Evolutionary conservation across 1,140 invertebrate genomes (phyloP).

Genomic region (Ephestia elutella): DNA sequence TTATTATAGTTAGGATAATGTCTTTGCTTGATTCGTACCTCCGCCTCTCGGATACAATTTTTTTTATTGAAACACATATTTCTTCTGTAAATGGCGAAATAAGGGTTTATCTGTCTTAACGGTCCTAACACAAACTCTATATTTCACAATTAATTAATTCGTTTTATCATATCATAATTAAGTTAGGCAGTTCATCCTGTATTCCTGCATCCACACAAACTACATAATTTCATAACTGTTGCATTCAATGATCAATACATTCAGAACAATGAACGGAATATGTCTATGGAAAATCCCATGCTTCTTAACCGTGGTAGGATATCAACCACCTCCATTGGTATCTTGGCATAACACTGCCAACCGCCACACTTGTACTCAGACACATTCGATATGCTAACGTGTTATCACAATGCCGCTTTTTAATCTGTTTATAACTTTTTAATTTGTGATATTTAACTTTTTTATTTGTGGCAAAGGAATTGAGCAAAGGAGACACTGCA

Average conservation of each 20-base stretch:
- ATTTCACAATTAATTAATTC: no score
- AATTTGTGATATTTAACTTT: not conserved
- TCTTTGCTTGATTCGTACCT: no score
- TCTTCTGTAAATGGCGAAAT: no score
- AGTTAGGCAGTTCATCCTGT: not conserved
- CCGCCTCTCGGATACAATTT: no score
- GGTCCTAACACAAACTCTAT: no score
- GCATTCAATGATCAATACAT: not conserved
- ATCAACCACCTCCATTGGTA: not conserved
- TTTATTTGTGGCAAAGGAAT: not conserved
- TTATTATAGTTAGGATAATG: no score
- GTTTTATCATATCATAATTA: no score
- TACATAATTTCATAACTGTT: not conserved
- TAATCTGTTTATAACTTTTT: not conserved
- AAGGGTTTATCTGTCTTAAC: no score
- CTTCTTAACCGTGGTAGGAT: not conserved
- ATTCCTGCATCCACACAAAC: not conserved
- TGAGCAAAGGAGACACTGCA: not conserved
- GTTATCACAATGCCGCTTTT: not conserved
- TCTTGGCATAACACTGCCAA: not conserved
- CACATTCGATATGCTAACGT: not conserved
- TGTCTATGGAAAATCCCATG: not conserved
- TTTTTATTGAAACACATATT: no score
- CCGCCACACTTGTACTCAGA: not conserved
- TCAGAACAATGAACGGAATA: not conserved